Evolutionary conservation across 1,140 invertebrate genomes (phyloP).

Genomic region (Orius laevigatus): DNA sequence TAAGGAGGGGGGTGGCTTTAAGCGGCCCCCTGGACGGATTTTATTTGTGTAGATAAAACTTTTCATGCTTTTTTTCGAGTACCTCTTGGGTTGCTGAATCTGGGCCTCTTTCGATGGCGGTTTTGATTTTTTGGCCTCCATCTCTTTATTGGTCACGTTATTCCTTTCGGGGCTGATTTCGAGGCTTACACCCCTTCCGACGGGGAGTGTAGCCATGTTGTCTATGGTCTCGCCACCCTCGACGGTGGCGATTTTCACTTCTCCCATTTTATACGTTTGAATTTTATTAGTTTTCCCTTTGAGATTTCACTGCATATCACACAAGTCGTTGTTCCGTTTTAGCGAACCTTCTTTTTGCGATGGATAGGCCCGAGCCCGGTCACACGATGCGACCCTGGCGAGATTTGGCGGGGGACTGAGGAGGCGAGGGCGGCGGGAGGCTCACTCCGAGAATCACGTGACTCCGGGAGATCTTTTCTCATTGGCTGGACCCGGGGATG

Average conservation of each 20-base stretch:
- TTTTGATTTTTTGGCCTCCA: conserved; percentile 53
- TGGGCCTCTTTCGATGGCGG: conserved; percentile 36
- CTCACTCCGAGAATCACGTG: background rate
- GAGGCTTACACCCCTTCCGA: conserved; percentile 32
- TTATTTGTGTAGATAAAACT: background rate
- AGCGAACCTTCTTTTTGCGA: too few relatives aligned
- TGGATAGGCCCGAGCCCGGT: background rate
- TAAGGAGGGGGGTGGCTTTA: too few relatives aligned
- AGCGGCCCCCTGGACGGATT: background rate
- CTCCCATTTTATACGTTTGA: conserved; percentile 39
- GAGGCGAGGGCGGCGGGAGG: background rate
- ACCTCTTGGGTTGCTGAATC: conserved; percentile 8
- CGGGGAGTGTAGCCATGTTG: conserved; percentile 70
- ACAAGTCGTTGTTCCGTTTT: too few relatives aligned
- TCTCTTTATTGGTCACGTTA: conserved; percentile 67
- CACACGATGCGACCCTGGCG: background rate
- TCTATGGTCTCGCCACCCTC: conserved; percentile 37
- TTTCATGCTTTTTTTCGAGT: background rate
- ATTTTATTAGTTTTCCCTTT: too few relatives aligned
- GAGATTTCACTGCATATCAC: too few relatives aligned
- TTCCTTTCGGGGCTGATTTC: conserved; percentile 49
- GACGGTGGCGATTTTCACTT: conserved; percentile 71
- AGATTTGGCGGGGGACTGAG: background rate
- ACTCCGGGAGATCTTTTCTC: background rate
- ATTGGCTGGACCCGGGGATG: background rate